A percentile compares a stretch with the other conserved stretches of the same genome.
Evolutionary conservation across 1,140 invertebrate species (phyloP).

Genomic region (Aphaenogaster floridana): DNA sequence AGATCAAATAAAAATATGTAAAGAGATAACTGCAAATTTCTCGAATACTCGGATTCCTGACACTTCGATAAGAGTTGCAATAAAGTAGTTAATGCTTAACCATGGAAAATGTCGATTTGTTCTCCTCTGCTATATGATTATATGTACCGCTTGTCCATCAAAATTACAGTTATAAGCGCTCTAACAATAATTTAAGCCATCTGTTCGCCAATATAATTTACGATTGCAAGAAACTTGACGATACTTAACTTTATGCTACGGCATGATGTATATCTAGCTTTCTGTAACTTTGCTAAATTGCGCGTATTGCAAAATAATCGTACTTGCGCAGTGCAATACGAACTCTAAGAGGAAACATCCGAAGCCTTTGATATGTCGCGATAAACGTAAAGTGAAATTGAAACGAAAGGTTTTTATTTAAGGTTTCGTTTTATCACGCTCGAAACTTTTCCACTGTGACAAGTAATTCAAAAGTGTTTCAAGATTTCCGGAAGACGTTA

Average conservation of each 20-base stretch:
- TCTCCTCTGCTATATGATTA: conserved; percentile 26
- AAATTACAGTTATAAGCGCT: conserved; percentile 41
- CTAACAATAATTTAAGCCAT: conserved; percentile 34
- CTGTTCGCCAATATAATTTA: conserved; percentile 31
- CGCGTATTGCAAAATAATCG: not conserved
- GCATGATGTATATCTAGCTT: not conserved
- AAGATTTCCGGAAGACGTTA: conserved; percentile 17
- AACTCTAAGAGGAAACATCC: not conserved
- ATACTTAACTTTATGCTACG: not conserved
- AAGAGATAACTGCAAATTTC: conserved; percentile 23
- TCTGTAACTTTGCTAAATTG: not conserved
- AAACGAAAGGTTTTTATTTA: not conserved
- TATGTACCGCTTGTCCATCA: conserved; percentile 32
- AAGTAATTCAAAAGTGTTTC: conserved; percentile 14
- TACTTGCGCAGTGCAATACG: not conserved
- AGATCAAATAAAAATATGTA: not conserved
- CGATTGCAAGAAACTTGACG: not conserved
- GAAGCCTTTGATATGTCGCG: not conserved
- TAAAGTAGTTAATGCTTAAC: not conserved
- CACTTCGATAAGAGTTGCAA: not conserved
- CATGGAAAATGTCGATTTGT: conserved; percentile 25
- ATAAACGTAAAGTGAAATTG: conserved; percentile 19
- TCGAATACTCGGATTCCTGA: not conserved
- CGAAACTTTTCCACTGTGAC: conserved; percentile 25
- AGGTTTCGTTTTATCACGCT: conserved; percentile 6